Base-by-base conservation (phyloP, 2,797 vertebrate species). In the Chelmon rostratus region DNA sequence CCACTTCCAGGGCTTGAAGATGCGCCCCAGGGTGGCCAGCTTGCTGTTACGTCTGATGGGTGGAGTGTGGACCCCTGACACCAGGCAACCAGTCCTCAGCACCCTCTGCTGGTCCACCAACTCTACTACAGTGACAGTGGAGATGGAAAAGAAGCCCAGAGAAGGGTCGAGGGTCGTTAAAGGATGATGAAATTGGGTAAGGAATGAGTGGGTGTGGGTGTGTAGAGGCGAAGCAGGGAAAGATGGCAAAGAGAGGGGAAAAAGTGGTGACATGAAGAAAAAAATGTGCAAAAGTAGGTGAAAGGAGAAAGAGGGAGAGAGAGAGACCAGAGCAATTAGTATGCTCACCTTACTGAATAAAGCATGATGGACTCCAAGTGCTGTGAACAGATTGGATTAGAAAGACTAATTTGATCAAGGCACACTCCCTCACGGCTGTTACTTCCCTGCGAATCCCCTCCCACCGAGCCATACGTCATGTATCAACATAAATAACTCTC, bases 1-100 rank as follows among this genome's bases (percentile, higher is more conserved):
- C 98, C 98, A 99, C 76, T 99, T 99, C 98, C 98, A 99, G 0
- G 98, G 98, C 84, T 98, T 98, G 95, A 99, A 99, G 93, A 99
- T 97, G 89, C 98, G 96, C 53, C 98, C 98, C 91, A 99, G 92
- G 0, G 96, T 97, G 76, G 98, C 97, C 94, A 99, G 96, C 86
- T 98, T 99, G 95, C 98, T 98, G 94, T 97, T 98, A 64, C 97
- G 96, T 86, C 97, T 95, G 89, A 96, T 97, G 68, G 98, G 98
- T 4, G 98, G 97, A 65, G 97, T 98, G 90, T 97, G 96, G 78
- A 96, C 97, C 77, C 97, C 97, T 57, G 96, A 95, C 92, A 98
- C 96, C 92, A 98, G 89, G 92, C 96, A 97, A 76, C 97, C 97
- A 1, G 97, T 95, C 74, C 96, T 96, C 83, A 96, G 90, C 67